phyloP scores from a whole-genome alignment of 1,140 invertebrate genomes.

The Dolichoris vasculosae region DNA sequence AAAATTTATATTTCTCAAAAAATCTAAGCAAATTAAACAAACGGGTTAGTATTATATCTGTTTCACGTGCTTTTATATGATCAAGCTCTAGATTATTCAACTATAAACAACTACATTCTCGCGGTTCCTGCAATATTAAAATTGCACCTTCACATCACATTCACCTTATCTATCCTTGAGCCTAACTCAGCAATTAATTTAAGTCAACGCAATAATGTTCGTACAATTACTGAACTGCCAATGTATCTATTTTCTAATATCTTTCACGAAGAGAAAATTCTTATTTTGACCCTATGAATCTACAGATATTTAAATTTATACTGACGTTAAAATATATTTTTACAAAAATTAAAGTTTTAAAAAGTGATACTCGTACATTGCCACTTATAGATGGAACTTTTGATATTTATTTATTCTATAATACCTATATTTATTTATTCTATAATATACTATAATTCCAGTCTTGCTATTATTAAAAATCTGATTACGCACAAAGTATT shows the following conservation, averaged over 20 bases:
- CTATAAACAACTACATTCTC: not conserved
- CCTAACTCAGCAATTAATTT: slow-evolving; percentile 3
- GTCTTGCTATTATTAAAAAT: too few species aligned
- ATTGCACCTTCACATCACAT: not conserved
- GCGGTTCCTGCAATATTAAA: not conserved
- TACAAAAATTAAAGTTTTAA: too few species aligned
- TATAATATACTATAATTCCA: too few species aligned
- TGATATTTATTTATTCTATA: too few species aligned
- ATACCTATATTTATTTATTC: too few species aligned
- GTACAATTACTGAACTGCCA: not conserved
- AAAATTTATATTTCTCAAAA: too few species aligned
- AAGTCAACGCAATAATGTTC: slow-evolving; percentile 1
- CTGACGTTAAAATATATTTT: too few species aligned
- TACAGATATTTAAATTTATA: not conserved
- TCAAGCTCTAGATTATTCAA: not conserved
- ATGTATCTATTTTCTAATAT: not conserved
- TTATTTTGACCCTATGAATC: not conserved
- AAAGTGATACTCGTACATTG: too few species aligned
- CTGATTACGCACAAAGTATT: too few species aligned
- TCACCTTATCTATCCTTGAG: not conserved
- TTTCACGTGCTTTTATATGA: not conserved
- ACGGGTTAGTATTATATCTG: not conserved
- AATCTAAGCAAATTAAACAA: not conserved
- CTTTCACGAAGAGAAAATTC: not conserved
- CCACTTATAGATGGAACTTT: too few species aligned